Evolutionary conservation across 2,113 vertebrate genomes (phyloP).

Genomic region (Oceanodroma tethys): DNA sequence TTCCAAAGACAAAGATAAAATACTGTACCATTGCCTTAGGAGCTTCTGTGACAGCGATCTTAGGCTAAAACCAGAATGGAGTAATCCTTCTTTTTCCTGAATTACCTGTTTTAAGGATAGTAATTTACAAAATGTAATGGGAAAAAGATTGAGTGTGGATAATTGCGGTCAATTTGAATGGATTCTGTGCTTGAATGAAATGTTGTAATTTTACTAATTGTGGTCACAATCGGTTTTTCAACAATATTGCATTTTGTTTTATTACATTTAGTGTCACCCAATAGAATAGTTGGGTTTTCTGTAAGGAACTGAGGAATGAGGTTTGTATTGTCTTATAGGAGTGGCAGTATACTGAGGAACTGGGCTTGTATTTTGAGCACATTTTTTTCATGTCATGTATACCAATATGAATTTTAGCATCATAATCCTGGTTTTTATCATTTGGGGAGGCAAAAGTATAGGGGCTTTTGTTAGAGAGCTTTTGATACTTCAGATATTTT

Average conservation of each 20-base stretch:
- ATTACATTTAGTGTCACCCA: not conserved
- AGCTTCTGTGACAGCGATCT: not conserved
- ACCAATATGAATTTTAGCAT: not conserved
- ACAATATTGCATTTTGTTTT: not conserved
- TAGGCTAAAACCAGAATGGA: not conserved
- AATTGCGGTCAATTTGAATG: not conserved
- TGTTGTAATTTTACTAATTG: not conserved
- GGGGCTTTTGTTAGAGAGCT: not conserved
- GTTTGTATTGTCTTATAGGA: not conserved
- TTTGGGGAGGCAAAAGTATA: not conserved
- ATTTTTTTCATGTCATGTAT: not conserved
- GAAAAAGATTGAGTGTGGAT: not conserved
- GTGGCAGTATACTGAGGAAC: not conserved
- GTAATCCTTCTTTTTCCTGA: not conserved
- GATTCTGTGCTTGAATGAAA: not conserved
- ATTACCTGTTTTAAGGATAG: not conserved
- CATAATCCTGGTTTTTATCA: not conserved
- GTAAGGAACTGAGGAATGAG: not conserved
- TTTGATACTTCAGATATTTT: not conserved
- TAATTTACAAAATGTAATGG: not conserved
- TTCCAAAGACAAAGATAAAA: not conserved
- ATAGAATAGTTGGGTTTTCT: not conserved
- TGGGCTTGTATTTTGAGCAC: not conserved
- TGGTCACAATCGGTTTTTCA: not conserved
- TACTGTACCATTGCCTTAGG: not conserved